These are phyloP conservation scores for Salticus scenicus DNA, from an alignment of 2,888 invertebrate species.

Conservation along the genomic window DNA sequence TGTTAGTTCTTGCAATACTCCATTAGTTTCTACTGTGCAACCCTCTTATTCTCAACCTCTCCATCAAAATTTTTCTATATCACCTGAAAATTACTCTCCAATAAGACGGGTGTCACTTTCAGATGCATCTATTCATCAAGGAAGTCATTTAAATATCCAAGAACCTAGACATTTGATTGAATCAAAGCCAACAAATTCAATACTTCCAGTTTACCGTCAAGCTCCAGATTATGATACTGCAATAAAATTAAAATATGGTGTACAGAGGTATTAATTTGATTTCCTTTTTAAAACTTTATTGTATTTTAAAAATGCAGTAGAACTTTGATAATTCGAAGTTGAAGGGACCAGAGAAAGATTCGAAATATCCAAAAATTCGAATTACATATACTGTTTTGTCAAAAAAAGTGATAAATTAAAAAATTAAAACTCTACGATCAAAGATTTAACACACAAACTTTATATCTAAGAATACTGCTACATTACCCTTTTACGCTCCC, in stretches of 20 bases:
- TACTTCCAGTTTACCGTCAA: constrained; percentile 80
- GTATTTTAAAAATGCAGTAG: too few species aligned
- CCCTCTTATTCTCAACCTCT: constrained; percentile 27
- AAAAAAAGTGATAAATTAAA: too few species aligned
- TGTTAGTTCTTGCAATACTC: background rate
- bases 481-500: too few species aligned
- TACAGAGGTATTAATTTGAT: constrained; percentile 51
- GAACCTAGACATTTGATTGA: background rate
- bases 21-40: background rate
- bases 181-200: constrained; percentile 24
- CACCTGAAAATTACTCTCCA: background rate
- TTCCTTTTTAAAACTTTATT: background rate
- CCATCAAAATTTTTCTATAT: background rate
- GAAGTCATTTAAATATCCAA: constrained; percentile 20
- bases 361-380: too few species aligned
- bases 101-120: constrained; percentile 38
- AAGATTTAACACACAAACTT: too few species aligned
- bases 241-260: constrained; percentile 83
- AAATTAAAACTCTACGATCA: too few species aligned
- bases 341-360: too few species aligned
- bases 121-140: constrained; percentile 34
- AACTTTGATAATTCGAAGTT: too few species aligned
- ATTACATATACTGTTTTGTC: too few species aligned
- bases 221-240: constrained; percentile 97
- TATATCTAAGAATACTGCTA: too few species aligned